A percentile compares a stretch with the other conserved stretches of the same genome.
Conservation (phyloP, 1,140 invertebrate genomes). For the Tigriopus japonicus region DNA sequence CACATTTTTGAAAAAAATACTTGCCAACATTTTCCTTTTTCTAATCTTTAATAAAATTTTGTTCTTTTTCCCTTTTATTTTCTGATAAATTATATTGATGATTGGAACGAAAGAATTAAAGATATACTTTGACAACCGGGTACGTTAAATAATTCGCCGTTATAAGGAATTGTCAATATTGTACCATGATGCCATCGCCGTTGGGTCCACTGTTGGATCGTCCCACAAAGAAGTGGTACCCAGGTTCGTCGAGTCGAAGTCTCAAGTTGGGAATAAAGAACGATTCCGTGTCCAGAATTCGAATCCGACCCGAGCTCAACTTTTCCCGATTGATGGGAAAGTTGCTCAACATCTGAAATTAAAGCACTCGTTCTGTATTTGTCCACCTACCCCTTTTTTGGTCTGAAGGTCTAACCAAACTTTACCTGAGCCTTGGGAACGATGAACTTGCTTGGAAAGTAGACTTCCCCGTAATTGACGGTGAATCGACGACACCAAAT, state of each 20-base stretch:
- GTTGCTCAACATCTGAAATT: neutral
- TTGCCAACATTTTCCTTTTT: too few species aligned
- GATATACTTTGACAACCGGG: too few species aligned
- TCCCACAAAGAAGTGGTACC: neutral
- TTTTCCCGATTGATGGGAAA: neutral
- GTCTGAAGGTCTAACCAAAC: neutral
- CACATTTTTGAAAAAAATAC: too few species aligned
- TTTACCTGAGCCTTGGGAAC: slow-evolving; percentile 11
- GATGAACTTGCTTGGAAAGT: slow-evolving; percentile 16
- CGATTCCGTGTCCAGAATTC: slow-evolving; percentile 71
- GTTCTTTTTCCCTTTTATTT: too few species aligned
- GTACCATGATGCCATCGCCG: neutral
- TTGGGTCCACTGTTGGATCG: neutral
- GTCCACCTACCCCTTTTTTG: too few species aligned
- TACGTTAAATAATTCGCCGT: too few species aligned
- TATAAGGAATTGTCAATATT: too few species aligned
- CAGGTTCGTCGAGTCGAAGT: neutral
- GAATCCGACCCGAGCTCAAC: slow-evolving; percentile 69
- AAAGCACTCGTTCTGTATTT: neutral
- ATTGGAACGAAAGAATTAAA: too few species aligned
- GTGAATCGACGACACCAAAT: slow-evolving; percentile 76
- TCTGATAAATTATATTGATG: too few species aligned
- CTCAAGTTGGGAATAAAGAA: slow-evolving; percentile 52
- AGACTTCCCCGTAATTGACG: slow-evolving; percentile 35
- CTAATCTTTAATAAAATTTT: too few species aligned